Percentiles rank a stretch among this genome's conserved stretches.
These are phyloP conservation scores for Cladorhizidae sp. DNA, from an alignment of 37 sponge, comb jelly and placozoan species.

Conservation along the genomic window DNA sequence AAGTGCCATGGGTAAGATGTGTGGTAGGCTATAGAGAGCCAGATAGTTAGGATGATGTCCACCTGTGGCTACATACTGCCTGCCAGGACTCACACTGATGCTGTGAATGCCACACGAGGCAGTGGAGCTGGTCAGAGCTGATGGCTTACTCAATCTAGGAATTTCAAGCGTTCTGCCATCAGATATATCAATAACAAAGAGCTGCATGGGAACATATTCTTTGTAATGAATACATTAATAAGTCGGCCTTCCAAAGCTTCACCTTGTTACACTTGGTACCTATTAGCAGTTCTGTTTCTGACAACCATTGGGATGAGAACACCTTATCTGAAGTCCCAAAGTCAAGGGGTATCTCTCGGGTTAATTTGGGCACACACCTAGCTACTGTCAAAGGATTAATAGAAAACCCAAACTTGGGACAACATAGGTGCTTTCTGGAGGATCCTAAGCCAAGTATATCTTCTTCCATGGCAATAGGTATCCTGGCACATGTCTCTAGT, in stretches of 20 bases:
- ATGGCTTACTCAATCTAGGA: constrained; percentile 18
- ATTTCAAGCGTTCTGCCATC: constrained; percentile 23
- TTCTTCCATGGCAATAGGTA: no score
- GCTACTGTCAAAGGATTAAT: constrained; percentile 8
- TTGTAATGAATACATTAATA: not conserved
- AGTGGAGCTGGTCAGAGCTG: not conserved
- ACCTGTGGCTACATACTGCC: constrained; percentile 59
- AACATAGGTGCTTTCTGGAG: no score
- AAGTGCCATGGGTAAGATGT: constrained; percentile 48
- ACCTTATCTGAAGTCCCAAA: constrained; percentile 75
- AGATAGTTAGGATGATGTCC: constrained; percentile 75
- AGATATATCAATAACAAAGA: constrained; percentile 26
- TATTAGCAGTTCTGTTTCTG: constrained; percentile 57
- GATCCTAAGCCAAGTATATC: no score
- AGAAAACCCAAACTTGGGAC: no score
- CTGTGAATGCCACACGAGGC: constrained; percentile 72
- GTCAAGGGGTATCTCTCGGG: constrained; percentile 49
- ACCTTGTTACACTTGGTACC: constrained; percentile 90
- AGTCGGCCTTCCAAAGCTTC: not conserved
- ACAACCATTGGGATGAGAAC: constrained; percentile 81
- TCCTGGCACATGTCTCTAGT: no score
- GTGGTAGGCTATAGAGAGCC: constrained; percentile 73
- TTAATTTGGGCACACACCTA: constrained; percentile 40
- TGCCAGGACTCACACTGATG: constrained; percentile 33
- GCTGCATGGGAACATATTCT: constrained; percentile 25